Conservation (phyloP, 2,888 invertebrate genomes). For the Agrotis clavis region DNA sequence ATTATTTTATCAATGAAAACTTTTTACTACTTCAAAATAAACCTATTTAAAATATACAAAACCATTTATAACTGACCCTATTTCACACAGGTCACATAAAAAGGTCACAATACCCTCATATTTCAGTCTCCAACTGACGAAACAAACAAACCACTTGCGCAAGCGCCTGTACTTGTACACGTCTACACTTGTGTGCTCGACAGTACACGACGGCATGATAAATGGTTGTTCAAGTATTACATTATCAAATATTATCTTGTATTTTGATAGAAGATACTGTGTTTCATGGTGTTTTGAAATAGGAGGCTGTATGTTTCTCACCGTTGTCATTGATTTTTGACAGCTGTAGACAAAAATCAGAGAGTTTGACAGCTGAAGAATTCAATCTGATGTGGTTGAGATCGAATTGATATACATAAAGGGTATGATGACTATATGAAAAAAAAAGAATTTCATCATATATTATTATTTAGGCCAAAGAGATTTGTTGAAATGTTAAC, state of each 20-base stretch:
- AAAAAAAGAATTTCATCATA: no score
- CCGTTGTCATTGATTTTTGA: background rate
- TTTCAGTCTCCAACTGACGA: constrained; percentile 25
- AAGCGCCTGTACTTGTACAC: constrained; percentile 29
- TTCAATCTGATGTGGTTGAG: no score
- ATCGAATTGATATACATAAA: no score
- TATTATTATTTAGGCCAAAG: no score
- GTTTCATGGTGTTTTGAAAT: constrained; percentile 6
- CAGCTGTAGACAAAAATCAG: no score
- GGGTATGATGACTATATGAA: no score
- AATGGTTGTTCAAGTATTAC: constrained; percentile 40
- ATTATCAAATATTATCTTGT: constrained; percentile 25
- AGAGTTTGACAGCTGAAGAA: no score
- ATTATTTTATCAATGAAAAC: no score
- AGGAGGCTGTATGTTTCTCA: background rate
- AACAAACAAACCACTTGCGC: constrained; percentile 37
- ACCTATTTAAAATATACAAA: background rate
- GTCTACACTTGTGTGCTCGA: constrained; percentile 39
- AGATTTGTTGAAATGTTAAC: no score
- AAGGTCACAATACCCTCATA: constrained; percentile 33
- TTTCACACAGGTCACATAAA: constrained; percentile 14
- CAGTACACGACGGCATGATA: constrained; percentile 48
- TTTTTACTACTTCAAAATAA: background rate
- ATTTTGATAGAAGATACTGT: background rate
- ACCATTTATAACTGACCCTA: background rate